Percentiles rank a stretch among this genome's conserved stretches.
These are phyloP conservation scores for Phylloscopus trochilus DNA, from an alignment of 2,113 vertebrate species.

Conservation along the genomic window DNA sequence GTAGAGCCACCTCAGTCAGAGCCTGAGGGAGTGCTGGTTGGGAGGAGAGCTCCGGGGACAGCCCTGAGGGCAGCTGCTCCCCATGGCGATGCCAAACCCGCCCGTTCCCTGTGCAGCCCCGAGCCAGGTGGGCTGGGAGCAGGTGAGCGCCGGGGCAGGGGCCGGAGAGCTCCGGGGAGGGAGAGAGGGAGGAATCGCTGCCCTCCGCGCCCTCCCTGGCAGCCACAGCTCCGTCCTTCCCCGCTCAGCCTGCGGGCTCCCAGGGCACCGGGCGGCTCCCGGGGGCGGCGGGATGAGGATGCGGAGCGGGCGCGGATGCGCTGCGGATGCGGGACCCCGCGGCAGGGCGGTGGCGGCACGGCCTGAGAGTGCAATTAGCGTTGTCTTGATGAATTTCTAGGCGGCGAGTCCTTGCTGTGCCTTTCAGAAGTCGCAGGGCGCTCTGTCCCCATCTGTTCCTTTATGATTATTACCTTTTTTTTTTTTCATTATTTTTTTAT, in stretches of 20 bases:
- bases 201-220: background rate
- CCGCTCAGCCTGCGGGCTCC: background rate
- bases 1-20: background rate
- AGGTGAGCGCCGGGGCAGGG: rapidly evolving
- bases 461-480: slow-evolving; percentile 3
- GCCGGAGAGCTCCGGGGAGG: background rate
- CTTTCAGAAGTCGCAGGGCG: slow-evolving; percentile 45
- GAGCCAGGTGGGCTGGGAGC: background rate
- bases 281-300: background rate
- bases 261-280: background rate
- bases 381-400: slow-evolving; percentile 12
- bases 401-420: slow-evolving; percentile 38
- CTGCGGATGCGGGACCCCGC: background rate
- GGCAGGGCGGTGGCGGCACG: background rate
- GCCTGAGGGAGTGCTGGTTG: rapidly evolving
- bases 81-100: rapidly evolving
- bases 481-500: background rate
- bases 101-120: background rate
- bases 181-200: background rate
- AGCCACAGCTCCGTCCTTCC: background rate
- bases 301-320: background rate
- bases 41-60: rapidly evolving
- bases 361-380: slow-evolving; percentile 17
- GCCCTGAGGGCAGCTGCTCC: background rate
- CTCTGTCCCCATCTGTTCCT: slow-evolving; percentile 43